Base-by-base conservation (phyloP, 2,888 invertebrate species). In the Dicranocentrus wangi region DNA sequence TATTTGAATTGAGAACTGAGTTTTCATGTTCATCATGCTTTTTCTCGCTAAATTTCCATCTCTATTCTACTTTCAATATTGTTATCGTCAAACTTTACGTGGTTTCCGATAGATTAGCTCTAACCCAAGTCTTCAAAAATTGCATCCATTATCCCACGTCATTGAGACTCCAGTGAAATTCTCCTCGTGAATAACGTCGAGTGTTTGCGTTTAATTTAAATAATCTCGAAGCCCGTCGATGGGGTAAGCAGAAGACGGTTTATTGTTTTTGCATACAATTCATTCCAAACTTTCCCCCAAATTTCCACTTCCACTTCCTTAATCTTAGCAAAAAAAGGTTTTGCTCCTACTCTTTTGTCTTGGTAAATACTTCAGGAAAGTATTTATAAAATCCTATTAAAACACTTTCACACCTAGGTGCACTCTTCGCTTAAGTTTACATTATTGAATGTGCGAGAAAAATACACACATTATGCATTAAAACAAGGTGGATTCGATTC, bases 201-300 rank as follows among this genome's bases (percentile, higher is more conserved):
- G 72, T 79, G 79, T 79, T 79, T 79, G 79, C 71, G 47, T 66
- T 66, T 60, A 65, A 79, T 79, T 79, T 79, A 60, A 79, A 79
- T 79, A 79, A 68, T 72, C 65, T 21, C 51, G 42, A 77, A 39
- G n/a, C 32, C 43, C 21, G 32, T 10, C 32, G n/a, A 32, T 32
- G 10, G 32, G 32, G 10, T n/a, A n/a, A n/a, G n/a, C 39, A 47
- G 15, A 47, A 10, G 13, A 10, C 15, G n/a, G 10, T 15, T n/a
- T n/a, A 47, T 47, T 47, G n/a, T 47, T n/a, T 47, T 32, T n/a
- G n/a, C n/a, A n/a, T n/a, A n/a, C 39, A 39, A 39, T 8, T 8
- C 13, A 39, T 39, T 39, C 39, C 39, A 19, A 13, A 28, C 28
- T 51, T 13, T 72, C 42, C 27, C 25, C 27, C 28, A 25, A n/a